Evolutionary conservation across 1,140 invertebrate genomes (phyloP), one percentile per base, ranked within the genome.

Genomic region (Stegodyphus dumicola): DNA sequence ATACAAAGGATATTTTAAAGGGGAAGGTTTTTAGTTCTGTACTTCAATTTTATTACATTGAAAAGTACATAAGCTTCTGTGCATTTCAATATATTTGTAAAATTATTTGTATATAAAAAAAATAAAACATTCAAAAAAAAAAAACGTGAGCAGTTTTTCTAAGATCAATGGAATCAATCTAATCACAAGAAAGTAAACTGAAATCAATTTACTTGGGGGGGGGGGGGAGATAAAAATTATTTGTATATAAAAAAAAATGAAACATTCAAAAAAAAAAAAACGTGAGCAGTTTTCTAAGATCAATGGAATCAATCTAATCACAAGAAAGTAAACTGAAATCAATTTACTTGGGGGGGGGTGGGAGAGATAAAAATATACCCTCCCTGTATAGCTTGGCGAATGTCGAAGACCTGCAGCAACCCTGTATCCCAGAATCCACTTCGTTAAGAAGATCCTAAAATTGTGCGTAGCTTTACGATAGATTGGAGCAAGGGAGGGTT

Each of bases 391-490:
- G 33, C 33, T 67, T 53, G 64, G 15, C 6, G 48, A 51, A 49
- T 54, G 33, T 49, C 4, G 18, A 11, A 51, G 10, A 9, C n/a
- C 13, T n/a, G 7, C 6, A 54, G 81, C 81, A 85, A 85, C 81
- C 81, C 81, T 85, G 70, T n/a, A 17, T 51, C 15, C 9, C 52
- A 60, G 81, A 85, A 85, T 85, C 74, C 74, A 85, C 73, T 85
- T 85, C 81, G 81, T 85, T 85, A 85, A 77, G 81, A 85, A 77
- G 73, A 60, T 64, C 81, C 81, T 85, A 53, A 85, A 85, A 85
- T 85, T 85, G 81, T 56, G 64, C 52, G 17, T 13, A 10, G 81
- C 73, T 85, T 77, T 85, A 53, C 33, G 33, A 33, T 33, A 33
- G 33, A 33, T 33, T 33, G 77, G 66, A 56, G 75, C 48, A 13